phyloP scores from a whole-genome alignment of 2,113 vertebrate species.

The Rostratula benghalensis region DNA sequence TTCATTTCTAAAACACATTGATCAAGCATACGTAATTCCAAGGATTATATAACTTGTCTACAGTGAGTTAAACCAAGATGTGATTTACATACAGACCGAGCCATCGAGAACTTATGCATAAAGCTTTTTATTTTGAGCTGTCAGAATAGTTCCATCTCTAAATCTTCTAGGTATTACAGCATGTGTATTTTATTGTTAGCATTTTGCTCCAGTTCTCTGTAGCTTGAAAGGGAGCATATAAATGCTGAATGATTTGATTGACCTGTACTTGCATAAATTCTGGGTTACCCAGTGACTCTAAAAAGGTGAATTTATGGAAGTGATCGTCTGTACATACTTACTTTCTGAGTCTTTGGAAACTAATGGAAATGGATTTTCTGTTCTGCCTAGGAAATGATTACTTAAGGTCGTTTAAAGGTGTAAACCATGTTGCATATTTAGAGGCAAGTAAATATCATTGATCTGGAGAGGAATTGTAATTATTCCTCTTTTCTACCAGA shows the following conservation, averaged over 20 bases:
- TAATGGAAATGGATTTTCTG: constrained; percentile 61
- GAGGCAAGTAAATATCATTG: background rate
- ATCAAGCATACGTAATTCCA: constrained; percentile 7
- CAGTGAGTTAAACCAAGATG: constrained; percentile 25
- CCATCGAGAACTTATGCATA: background rate
- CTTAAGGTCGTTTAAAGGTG: background rate
- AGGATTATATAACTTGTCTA: background rate
- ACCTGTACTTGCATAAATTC: constrained; percentile 51
- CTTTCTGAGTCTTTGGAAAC: constrained; percentile 16
- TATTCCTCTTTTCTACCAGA: background rate
- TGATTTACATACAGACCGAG: constrained; percentile 27
- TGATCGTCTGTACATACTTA: background rate
- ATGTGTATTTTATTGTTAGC: constrained; percentile 50
- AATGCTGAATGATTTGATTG: constrained; percentile 28
- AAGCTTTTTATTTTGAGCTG: constrained; percentile 32
- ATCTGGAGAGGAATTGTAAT: background rate
- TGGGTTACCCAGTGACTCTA: background rate
- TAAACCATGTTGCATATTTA: background rate
- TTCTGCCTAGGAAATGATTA: background rate
- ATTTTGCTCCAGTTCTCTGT: background rate
- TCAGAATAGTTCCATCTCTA: background rate
- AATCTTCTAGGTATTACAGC: background rate
- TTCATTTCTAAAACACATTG: constrained; percentile 30
- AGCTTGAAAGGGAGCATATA: constrained; percentile 30
- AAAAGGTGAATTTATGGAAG: constrained; percentile 39